Evolutionary conservation across 2,888 invertebrate genomes (phyloP).

Genomic region (Campoletis raptor): DNA sequence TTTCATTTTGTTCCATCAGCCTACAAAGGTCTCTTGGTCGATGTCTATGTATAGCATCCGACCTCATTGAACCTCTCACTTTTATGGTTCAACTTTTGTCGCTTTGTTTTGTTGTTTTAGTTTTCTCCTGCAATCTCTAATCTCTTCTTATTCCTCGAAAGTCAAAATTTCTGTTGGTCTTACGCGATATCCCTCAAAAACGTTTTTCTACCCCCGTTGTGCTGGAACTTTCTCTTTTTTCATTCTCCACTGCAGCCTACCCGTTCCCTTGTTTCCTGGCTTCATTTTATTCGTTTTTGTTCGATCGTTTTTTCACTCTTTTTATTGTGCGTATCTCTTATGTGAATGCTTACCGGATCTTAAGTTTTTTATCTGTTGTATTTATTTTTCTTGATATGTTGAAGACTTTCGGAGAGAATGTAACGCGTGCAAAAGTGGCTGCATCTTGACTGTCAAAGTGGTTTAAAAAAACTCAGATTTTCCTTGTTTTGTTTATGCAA

Average conservation of each 20-base stretch:
- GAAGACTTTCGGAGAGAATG: conserved; percentile 14
- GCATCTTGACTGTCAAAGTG: conserved; percentile 19
- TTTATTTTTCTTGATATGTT: conserved; percentile 30
- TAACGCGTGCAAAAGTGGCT: background rate
- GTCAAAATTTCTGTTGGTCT: conserved; percentile 47
- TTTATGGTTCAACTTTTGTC: conserved; percentile 71
- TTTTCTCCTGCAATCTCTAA: conserved; percentile 47
- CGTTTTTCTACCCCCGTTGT: conserved; percentile 14
- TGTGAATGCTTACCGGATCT: conserved; percentile 35
- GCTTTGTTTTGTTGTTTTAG: conserved; percentile 60
- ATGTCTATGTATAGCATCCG: conserved; percentile 14
- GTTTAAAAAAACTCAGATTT: conserved; percentile 16
- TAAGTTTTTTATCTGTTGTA: conserved; percentile 5
- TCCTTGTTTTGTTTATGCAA: background rate
- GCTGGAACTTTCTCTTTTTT: background rate
- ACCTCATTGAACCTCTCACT: conserved; percentile 70
- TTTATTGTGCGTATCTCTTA: conserved; percentile 64
- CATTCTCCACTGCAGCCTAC: conserved; percentile 43
- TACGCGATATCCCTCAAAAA: conserved; percentile 70
- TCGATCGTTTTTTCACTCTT: conserved; percentile 25
- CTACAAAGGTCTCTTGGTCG: conserved; percentile 28
- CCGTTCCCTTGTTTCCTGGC: conserved; percentile 65
- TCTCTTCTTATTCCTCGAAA: background rate
- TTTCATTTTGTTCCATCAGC: conserved; percentile 12
- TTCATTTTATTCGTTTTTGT: conserved; percentile 43